A percentile compares a stretch with the other conserved stretches of the same genome.
Conservation (phyloP, 1,140 invertebrate genomes). For the Leptopilina boulardi region DNA sequence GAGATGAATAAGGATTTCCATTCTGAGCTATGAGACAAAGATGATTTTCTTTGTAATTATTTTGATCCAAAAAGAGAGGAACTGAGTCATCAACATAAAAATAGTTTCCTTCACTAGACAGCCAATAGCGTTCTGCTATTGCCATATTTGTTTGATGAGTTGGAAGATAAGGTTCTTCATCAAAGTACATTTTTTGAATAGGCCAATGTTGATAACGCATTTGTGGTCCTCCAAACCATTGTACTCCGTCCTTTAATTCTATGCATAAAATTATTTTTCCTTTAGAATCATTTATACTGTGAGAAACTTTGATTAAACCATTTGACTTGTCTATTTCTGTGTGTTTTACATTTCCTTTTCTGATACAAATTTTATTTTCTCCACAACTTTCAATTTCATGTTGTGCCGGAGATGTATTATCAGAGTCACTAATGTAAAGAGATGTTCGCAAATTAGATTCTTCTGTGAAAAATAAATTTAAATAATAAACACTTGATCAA, state of each 20-base stretch:
- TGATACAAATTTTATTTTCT: slow-evolving; percentile 49
- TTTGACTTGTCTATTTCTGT: slow-evolving; percentile 52
- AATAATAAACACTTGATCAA: too few species aligned
- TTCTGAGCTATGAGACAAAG: slow-evolving; percentile 80
- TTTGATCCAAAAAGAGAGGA: slow-evolving; percentile 85
- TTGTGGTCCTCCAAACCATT: slow-evolving; percentile 81
- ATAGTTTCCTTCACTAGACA: slow-evolving; percentile 82
- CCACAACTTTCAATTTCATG: slow-evolving; percentile 41
- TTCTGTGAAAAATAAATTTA: not conserved
- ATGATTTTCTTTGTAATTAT: slow-evolving; percentile 77
- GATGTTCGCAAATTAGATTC: not conserved
- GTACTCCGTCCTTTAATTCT: slow-evolving; percentile 50
- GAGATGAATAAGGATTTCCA: slow-evolving; percentile 75
- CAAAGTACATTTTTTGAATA: slow-evolving; percentile 78
- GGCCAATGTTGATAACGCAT: slow-evolving; percentile 81
- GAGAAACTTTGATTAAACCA: slow-evolving; percentile 54
- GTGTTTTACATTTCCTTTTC: slow-evolving; percentile 36
- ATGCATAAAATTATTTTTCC: slow-evolving; percentile 61
- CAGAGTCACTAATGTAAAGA: not conserved
- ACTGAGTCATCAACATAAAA: slow-evolving; percentile 79
- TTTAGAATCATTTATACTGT: slow-evolving; percentile 34
- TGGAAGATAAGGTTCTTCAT: slow-evolving; percentile 79
- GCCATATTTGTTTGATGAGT: slow-evolving; percentile 81
- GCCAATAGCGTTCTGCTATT: slow-evolving; percentile 86
- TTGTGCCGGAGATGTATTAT: not conserved